Conservation (phyloP, 2,797 vertebrate species). For the Neoniphon sammara region DNA sequence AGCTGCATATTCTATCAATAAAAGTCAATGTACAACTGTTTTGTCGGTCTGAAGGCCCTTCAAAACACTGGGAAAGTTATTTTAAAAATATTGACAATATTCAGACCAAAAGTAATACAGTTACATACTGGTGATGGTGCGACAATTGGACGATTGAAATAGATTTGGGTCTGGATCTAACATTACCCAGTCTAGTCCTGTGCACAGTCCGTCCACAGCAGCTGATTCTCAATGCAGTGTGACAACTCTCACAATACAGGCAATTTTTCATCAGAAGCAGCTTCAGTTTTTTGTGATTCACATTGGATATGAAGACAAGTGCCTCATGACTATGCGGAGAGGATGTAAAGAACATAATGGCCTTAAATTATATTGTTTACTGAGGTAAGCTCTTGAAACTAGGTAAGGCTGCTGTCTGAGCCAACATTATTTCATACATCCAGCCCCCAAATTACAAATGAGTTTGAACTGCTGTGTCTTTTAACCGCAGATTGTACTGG, state of each 20-base stretch:
- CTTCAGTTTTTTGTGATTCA: constrained; percentile 20
- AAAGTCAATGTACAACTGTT: too few species aligned
- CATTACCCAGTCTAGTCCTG: not conserved
- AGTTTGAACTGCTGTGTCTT: not conserved
- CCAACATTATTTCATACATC: constrained; percentile 15
- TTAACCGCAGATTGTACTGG: not conserved
- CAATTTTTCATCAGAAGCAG: constrained; percentile 23
- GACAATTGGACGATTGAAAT: not conserved
- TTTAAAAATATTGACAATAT: too few species aligned
- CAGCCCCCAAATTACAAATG: not conserved
- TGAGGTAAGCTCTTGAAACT: constrained; percentile 15
- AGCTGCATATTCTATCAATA: too few species aligned
- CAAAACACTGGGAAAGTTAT: too few species aligned
- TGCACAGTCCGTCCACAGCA: not conserved
- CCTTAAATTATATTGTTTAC: constrained; percentile 33
- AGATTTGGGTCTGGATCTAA: not conserved
- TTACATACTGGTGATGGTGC: too few species aligned
- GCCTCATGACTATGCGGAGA: constrained; percentile 44
- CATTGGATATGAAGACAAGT: constrained; percentile 16
- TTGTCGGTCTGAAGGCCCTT: too few species aligned
- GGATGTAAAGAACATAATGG: constrained; percentile 39
- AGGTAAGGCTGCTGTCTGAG: not conserved
- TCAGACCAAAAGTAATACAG: too few species aligned
- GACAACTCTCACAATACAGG: not conserved
- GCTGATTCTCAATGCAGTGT: not conserved